Evolutionary conservation across 2,888 invertebrate genomes (phyloP), one percentile per base, ranked within the genome.

Genomic region (Eupithecia abbreviata): DNA sequence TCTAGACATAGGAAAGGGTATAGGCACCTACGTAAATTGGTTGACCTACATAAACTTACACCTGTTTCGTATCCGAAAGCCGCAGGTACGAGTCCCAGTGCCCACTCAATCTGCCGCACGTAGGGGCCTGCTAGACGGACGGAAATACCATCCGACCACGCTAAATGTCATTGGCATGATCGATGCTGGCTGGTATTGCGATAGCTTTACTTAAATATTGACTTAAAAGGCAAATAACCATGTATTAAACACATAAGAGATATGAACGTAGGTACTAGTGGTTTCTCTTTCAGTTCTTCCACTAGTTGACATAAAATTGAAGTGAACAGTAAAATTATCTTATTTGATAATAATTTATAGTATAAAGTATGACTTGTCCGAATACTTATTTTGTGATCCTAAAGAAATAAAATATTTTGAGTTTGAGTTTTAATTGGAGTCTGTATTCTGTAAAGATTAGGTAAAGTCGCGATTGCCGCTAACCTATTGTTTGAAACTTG

Each of bases 21-120:
- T 13, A 66, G 66, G 68, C 41, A 49, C 18, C 43, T 68, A 72
- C 62, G 72, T 72, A 76, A 73, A 62, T 62, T 71, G 71, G 74
- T 45, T 47, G 18, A 66, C 15, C 76, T 66, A 71, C 73, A 47
- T 65, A 69, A 72, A 67, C 49, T 55, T 51, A 72, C 75, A 77
- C 77, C 77, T 75, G 78, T 72, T 68, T 67, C 62, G 77, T 78
- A 62, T 62, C 62, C 10, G 77, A 79, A 79, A 78, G 78, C 77
- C 73, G 13, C 69, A 15, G 62, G 30, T 18, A 58, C n/a, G 51
- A 15, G 51, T 13, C 77, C 13, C 80, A 74, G 73, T 67, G 71
- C 65, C 74, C 80, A 68, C 75, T 79, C 76, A 77, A 77, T 77
- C 76, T 77, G 75, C 76, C 78, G 71, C 76, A 80, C 77, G 72